phyloP scores from a whole-genome alignment of 2,113 vertebrate genomes.

The Bagarius yarrelli region DNA sequence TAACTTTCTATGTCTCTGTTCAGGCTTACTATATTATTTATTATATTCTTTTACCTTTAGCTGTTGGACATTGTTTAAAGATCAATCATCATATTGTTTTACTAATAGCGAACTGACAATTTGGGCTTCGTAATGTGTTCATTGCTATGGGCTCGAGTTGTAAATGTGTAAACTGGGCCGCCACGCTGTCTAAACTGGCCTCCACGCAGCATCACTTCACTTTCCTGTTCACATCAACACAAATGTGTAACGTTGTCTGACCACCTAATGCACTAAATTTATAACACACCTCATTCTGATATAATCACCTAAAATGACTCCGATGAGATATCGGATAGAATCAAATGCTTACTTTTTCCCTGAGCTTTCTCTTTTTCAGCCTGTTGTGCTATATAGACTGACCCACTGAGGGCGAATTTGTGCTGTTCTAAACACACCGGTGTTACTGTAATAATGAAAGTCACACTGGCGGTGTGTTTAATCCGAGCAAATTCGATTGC shows the following conservation, averaged over 20 bases:
- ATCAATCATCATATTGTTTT: neutral
- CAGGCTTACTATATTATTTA: too few species aligned
- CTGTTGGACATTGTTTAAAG: neutral
- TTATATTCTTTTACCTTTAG: neutral
- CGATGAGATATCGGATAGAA: neutral
- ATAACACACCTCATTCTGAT: neutral
- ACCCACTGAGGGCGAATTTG: neutral
- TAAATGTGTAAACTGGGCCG: constrained; percentile 5
- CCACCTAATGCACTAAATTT: neutral
- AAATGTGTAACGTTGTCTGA: neutral
- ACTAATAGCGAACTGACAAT: neutral
- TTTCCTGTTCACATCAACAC: constrained; percentile 19
- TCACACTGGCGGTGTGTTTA: neutral
- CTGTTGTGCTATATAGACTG: neutral
- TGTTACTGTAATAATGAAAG: neutral
- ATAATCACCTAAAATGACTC: neutral
- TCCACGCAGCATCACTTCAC: constrained; percentile 2
- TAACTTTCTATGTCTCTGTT: neutral
- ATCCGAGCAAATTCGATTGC: neutral
- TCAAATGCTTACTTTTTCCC: neutral
- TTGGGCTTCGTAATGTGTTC: neutral
- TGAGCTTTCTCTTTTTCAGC: neutral
- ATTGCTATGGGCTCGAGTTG: neutral
- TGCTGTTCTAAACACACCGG: neutral
- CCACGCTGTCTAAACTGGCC: constrained; percentile 5